Evolutionary conservation across 2,888 invertebrate species (phyloP), one percentile per base, ranked within the genome.

Genomic region (Zootermopsis nevadensis): DNA sequence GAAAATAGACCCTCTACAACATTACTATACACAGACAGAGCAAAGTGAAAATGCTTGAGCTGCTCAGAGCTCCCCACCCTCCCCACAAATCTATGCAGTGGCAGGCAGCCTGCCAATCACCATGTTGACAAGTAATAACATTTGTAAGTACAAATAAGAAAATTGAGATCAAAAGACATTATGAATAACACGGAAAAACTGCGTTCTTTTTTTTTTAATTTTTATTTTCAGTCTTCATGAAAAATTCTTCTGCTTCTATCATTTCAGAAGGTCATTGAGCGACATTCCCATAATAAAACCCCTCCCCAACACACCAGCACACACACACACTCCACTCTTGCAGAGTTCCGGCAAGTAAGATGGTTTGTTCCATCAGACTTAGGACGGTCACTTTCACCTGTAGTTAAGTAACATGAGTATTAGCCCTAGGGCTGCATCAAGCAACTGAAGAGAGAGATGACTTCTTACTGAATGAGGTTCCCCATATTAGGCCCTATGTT

Each of bases 131-230:
- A 42, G 76, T 76, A 48, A 76, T 76, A 79, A 79, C 79, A 79
- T 66, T 66, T 48, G 84, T 85, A 85, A 85, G 84, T 85, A 85
- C 85, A 85, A 85, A 84, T 84, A 84, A 85, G 83, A 84, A 85
- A 82, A 83, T 83, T 85, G 85, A 85, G 85, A 85, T 85, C 85
- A 85, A 84, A 84, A 85, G 85, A 85, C 83, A 83, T 85, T 53
- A 83, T 80, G 53, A 76, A 80, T 82, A 82, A 82, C 80, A 84
- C 69, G 80, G 48, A 82, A 83, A 83, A 84, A 69, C 76, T 81
- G 81, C 69, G 74, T 80, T 53, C 53, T 67, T 27, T 42, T 38
- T 74, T 74, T 80, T 82, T 81, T 81, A 76, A 74, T 83, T 76
- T 80, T 53, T 72, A 42, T 84, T 69, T 82, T 84, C 84, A 84